Conservation (phyloP, 2,113 vertebrate genomes). For the Petromus typicus region DNA sequence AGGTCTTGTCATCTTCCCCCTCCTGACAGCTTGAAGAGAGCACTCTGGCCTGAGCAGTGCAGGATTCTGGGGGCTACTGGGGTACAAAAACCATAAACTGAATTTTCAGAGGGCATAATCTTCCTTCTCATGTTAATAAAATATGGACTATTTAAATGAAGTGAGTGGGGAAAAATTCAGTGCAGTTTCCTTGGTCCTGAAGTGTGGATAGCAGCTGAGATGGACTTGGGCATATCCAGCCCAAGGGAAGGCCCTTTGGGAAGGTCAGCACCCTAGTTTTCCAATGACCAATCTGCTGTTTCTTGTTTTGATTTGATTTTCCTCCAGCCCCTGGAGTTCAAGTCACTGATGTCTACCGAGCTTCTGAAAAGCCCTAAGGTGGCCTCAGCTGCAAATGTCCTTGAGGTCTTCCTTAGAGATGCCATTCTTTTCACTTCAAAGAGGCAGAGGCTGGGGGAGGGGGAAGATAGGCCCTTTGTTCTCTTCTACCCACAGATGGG, state of each 20-base stretch:
- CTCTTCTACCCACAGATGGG: background rate
- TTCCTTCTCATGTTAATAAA: background rate
- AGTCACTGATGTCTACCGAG: background rate
- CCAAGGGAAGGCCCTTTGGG: background rate
- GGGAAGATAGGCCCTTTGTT: background rate
- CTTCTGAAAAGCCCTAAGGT: background rate
- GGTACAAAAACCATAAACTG: constrained; percentile 41
- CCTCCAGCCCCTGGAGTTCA: background rate
- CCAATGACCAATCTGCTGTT: background rate
- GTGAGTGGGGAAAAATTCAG: background rate
- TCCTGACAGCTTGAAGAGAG: constrained; percentile 69
- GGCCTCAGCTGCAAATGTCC: background rate
- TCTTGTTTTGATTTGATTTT: background rate
- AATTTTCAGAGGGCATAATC: constrained; percentile 60
- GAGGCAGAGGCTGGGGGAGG: background rate
- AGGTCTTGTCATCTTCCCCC: constrained; percentile 69
- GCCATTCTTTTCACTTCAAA: background rate
- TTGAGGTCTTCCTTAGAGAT: background rate
- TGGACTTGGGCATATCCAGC: background rate
- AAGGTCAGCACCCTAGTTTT: background rate
- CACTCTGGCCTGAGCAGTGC: background rate
- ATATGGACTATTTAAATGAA: constrained; percentile 31
- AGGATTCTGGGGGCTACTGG: constrained; percentile 54
- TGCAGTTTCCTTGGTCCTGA: background rate
- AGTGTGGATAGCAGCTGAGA: background rate